Base-by-base conservation (phyloP, 2,797 vertebrate genomes). In the Morelia viridis region DNA sequence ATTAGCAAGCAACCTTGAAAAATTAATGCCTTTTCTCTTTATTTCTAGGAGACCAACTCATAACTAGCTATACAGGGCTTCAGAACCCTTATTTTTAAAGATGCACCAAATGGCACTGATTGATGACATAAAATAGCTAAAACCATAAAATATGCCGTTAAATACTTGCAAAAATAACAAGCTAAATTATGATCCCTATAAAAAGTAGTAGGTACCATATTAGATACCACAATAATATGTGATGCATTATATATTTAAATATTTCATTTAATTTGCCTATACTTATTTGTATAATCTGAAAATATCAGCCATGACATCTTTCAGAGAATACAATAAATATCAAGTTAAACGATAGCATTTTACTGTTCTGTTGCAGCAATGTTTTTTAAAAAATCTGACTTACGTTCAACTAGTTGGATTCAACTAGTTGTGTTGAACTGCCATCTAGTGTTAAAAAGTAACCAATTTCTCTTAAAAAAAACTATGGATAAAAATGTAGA, bases 381-480 rank as follows among this genome's bases (percentile, higher is more conserved):
- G 91, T 68, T 95, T 41, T 83, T 95, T 58, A 22, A 85, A 94
- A 92, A 94, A 93, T 62, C 65, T 57, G 87, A 91, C 46, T 95
- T 46, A 4, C 24, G 35, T 10, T 80, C 71, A 80, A 24, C 19
- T 24, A 80, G 35, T 19, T 80, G 71, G 19, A 80, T 80, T 80
- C 35, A 80, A 46, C 19, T 95, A 95, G 97, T 93, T 97, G 97
- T 97, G 96, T 97, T 97, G 95, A 97, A 97, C 96, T 97, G 97
- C 97, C 97, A 98, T 93, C 97, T 98, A 98, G 97, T 95, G 97
- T 97, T 97, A 93, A 88, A 88, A 96, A 94, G 65, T 88, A 95
- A 96, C 89, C 88, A 90, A 93, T 94, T 96, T 96, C 87, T 41
- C 80, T 90, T 93, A 62, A 50, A 89, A 95, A 86, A 50, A 22